Evolutionary conservation across 1,140 invertebrate species (phyloP), one percentile per base, ranked within the genome.

Genomic region (Melitaea cinxia): DNA sequence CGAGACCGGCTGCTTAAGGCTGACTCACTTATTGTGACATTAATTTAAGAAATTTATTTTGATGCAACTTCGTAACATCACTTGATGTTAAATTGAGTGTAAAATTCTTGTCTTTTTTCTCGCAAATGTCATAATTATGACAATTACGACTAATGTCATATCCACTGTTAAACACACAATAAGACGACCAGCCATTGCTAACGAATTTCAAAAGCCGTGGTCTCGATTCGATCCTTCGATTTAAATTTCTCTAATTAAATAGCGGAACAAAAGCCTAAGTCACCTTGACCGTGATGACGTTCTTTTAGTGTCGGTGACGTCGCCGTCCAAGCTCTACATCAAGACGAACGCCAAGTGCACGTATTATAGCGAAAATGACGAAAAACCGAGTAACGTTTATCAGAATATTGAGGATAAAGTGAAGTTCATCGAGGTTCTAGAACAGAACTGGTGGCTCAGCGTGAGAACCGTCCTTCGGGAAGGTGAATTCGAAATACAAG

Each of bases 321-420:
- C 91, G 9, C 83, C 91, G 45, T 83, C 89, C 26, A 87, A 79
- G 58, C 82, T 92, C 17, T 92, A 91, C 73, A 82, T 92, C 65
- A 75, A 78, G n/a, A 92, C 91, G 19, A 85, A 78, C 49, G 78
- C 72, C 12, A 85, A 87, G 57, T 89, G 78, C 10, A 63, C 79
- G 15, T 83, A 88, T 77, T 91, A 91, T 76, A 90, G 89, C 70
- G 70, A 77, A 24, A 92, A 92, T 52, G 91, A 92, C 59, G 85
- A 85, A 14, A 68, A 76, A 65, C 61, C 55, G 28, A 68, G 54
- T 62, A 63, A 45, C 33, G 52, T 55, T 50, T 74, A 24, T 56
- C 49, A 69, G 26, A 60, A 35, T n/a, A 55, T 76, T 15, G 77
- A 68, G 23, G 77, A 82, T 53, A 80, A 61, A 60, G 77, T 85